phyloP scores from a whole-genome alignment of 1,140 invertebrate genomes.

The Eriocheir sinensis region DNA sequence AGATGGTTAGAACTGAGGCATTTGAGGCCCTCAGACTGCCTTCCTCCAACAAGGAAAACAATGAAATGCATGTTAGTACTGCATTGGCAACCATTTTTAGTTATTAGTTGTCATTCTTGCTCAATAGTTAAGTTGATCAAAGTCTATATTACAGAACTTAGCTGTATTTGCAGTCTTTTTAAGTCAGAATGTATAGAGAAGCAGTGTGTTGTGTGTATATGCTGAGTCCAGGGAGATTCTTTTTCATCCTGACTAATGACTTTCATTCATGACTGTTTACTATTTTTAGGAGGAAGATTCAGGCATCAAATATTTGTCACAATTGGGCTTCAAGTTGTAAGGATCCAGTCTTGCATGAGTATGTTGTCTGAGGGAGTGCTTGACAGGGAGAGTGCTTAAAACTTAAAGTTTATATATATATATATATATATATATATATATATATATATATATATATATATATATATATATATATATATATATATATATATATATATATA shows the following conservation, averaged over 20 bases:
- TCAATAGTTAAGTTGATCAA: slow-evolving; percentile 70
- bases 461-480: slow-evolving; percentile 42
- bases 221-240: not conserved
- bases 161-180: slow-evolving; percentile 26
- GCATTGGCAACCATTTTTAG: slow-evolving; percentile 46
- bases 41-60: not conserved
- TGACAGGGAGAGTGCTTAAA: not conserved
- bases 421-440: slow-evolving; percentile 25
- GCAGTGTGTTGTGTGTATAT: not conserved
- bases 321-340: not conserved
- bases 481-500: slow-evolving; percentile 39
- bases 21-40: not conserved
- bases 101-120: slow-evolving; percentile 58
- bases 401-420: not conserved
- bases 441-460: slow-evolving; percentile 35
- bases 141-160: slow-evolving; percentile 58
- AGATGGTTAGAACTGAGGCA: not conserved
- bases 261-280: not conserved
- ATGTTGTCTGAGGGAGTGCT: not conserved
- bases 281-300: not conserved
- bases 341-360: not conserved
- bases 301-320: not conserved
- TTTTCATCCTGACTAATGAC: not conserved
- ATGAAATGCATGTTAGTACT: slow-evolving; percentile 38
- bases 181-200: slow-evolving; percentile 42